phyloP scores from a whole-genome alignment of 2,888 invertebrate genomes.

The Colostygia pectinataria region DNA sequence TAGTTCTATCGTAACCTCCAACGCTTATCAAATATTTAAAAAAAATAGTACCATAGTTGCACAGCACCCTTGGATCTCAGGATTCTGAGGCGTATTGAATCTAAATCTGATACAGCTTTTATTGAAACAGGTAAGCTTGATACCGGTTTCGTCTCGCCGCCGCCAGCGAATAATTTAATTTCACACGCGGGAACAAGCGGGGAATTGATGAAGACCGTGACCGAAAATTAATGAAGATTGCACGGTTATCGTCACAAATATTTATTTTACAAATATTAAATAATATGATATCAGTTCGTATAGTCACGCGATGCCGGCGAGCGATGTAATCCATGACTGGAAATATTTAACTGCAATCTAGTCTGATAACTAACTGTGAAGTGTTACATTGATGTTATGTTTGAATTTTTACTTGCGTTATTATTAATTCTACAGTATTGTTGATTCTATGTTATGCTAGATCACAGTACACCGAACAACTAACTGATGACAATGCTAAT shows the following conservation, averaged over 20 bases:
- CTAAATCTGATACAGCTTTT: conserved; percentile 2
- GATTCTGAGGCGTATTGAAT: not conserved
- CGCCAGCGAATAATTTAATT: conserved; percentile 58
- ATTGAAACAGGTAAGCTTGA: conserved; percentile 11
- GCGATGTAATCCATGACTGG: conserved; percentile 1
- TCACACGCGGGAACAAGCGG: conserved; percentile 60
- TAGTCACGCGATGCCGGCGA: conserved; percentile 46
- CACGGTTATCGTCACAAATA: conserved; percentile 55
- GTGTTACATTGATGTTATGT: not conserved
- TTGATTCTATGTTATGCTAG: too few relatives aligned
- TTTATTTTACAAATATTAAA: conserved; percentile 43
- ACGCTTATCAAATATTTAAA: too few relatives aligned
- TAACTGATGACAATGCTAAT: too few relatives aligned
- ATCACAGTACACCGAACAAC: too few relatives aligned
- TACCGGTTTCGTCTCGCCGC: conserved; percentile 56
- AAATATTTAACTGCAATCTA: conserved; percentile 2
- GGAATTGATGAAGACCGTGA: conserved; percentile 64
- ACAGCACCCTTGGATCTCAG: not conserved
- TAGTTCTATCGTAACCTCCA: too few relatives aligned
- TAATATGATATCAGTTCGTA: conserved; percentile 11
- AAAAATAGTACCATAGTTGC: too few relatives aligned
- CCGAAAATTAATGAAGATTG: conserved; percentile 61
- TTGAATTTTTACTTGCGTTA: not conserved
- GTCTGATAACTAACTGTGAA: conserved; percentile 10
- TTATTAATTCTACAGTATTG: not conserved